Evolutionary conservation across 2,797 vertebrate genomes (phyloP).

Genomic region (Ceyx erithaca): DNA sequence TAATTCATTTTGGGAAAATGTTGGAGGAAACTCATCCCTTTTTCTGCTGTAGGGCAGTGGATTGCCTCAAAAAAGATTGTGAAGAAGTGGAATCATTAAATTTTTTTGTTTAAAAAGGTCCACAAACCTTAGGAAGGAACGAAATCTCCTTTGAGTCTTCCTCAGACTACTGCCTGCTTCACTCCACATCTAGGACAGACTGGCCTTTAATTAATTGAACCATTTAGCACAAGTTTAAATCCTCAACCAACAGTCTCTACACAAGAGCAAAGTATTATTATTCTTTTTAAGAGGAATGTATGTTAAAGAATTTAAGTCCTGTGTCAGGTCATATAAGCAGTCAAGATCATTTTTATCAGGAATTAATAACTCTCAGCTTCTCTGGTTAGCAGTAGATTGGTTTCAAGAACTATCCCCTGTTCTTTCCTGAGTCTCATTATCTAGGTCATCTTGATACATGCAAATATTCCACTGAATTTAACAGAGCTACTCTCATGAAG

Average conservation of each 20-base stretch:
- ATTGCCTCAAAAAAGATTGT: background rate
- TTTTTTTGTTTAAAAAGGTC: background rate
- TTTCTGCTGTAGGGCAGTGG: background rate
- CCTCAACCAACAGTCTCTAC: background rate
- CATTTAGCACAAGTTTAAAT: background rate
- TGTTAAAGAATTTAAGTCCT: constrained; percentile 34
- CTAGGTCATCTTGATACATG: background rate
- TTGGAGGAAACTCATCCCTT: background rate
- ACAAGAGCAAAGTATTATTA: background rate
- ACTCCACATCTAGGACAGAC: background rate
- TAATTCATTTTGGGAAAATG: background rate
- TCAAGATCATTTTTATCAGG: constrained; percentile 44
- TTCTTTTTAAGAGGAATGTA: constrained; percentile 27
- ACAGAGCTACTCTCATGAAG: background rate
- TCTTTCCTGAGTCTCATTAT: background rate
- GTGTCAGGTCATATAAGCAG: constrained; percentile 46
- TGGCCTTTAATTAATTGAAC: background rate
- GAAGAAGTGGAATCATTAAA: background rate
- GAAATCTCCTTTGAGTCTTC: background rate
- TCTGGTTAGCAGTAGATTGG: constrained; percentile 24
- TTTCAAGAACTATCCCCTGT: background rate
- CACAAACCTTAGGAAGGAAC: background rate
- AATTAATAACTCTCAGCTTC: constrained; percentile 45
- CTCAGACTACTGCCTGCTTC: background rate
- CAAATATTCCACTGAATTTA: constrained; percentile 22